phyloP scores from a whole-genome alignment of 1,140 invertebrate species.

The Dinoponera quadriceps region DNA sequence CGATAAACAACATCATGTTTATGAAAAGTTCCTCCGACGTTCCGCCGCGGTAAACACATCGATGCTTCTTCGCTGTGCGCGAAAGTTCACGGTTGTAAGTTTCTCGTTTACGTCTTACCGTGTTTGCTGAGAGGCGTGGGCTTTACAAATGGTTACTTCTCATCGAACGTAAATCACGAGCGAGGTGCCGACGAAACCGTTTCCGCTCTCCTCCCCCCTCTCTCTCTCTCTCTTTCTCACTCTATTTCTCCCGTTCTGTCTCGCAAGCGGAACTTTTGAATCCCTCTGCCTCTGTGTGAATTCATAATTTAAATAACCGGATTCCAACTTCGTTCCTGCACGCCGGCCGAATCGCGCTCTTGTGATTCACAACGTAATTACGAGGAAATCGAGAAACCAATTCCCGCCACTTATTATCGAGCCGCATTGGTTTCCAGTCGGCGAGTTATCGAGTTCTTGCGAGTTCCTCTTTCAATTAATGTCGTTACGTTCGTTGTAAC shows the following conservation, averaged over 20 bases:
- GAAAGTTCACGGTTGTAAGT: conserved; percentile 62
- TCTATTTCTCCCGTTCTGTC: neutral
- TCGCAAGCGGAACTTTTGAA: conserved; percentile 38
- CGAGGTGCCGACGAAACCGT: conserved; percentile 35
- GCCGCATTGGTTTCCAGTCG: neutral
- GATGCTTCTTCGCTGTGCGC: conserved; percentile 57
- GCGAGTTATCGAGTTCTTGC: conserved; percentile 35
- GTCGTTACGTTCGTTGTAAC: conserved; percentile 20
- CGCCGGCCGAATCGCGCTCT: conserved; percentile 31
- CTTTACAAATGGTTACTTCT: conserved; percentile 49
- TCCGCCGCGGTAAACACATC: conserved; percentile 62
- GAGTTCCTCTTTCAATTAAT: conserved; percentile 39
- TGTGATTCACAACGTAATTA: conserved; percentile 46
- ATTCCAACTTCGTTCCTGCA: conserved; percentile 23
- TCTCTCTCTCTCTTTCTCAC: neutral
- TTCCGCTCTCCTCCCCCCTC: neutral
- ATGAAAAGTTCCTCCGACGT: conserved; percentile 58
- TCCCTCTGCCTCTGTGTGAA: neutral
- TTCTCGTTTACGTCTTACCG: conserved; percentile 54
- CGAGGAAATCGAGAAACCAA: conserved; percentile 53
- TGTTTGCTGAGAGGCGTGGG: conserved; percentile 51
- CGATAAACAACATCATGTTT: conserved; percentile 66
- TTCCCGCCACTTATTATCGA: conserved; percentile 28
- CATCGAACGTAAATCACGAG: conserved; percentile 56
- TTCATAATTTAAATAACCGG: conserved; percentile 41